These are phyloP conservation scores for Coleophora flavipennella DNA, from an alignment of 2,888 invertebrate species.

Conservation along the genomic window DNA sequence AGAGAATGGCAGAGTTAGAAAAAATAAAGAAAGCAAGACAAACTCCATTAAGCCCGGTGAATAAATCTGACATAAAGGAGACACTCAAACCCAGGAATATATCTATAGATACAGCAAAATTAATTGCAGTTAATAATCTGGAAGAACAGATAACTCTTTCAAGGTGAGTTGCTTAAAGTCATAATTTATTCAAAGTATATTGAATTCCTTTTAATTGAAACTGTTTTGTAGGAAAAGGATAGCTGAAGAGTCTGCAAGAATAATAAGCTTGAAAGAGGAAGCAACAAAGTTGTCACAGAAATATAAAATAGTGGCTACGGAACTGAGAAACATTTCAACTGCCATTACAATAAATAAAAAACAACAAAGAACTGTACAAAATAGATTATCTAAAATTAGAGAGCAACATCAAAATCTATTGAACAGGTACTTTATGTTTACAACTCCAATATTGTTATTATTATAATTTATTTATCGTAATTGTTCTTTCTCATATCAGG, in stretches of 20 bases:
- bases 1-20: constrained; percentile 63
- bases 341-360: constrained; percentile 58
- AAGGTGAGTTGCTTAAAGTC: constrained; percentile 30
- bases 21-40: constrained; percentile 60
- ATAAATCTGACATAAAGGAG: constrained; percentile 31
- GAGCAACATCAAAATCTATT: constrained; percentile 54
- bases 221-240: constrained; percentile 51
- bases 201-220: neutral
- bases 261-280: constrained; percentile 56
- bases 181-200: neutral
- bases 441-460: constrained; percentile 2
- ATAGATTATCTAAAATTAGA: constrained; percentile 45
- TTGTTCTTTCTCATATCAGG: constrained; percentile 4
- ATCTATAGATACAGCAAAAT: constrained; percentile 22
- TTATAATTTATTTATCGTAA: constrained; percentile 2
- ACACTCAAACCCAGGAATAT: constrained; percentile 50
- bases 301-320: constrained; percentile 57
- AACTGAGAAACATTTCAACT: constrained; percentile 52
- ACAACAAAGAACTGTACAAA: constrained; percentile 48
- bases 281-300: constrained; percentile 49
- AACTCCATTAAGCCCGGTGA: constrained; percentile 27
- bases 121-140: constrained; percentile 24
- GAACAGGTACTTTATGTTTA: constrained; percentile 53
- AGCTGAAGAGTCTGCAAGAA: constrained; percentile 55
- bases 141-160: constrained; percentile 55